Conservation (phyloP, 2,113 vertebrate genomes). For the Forbesichthys papilliferus region DNA sequence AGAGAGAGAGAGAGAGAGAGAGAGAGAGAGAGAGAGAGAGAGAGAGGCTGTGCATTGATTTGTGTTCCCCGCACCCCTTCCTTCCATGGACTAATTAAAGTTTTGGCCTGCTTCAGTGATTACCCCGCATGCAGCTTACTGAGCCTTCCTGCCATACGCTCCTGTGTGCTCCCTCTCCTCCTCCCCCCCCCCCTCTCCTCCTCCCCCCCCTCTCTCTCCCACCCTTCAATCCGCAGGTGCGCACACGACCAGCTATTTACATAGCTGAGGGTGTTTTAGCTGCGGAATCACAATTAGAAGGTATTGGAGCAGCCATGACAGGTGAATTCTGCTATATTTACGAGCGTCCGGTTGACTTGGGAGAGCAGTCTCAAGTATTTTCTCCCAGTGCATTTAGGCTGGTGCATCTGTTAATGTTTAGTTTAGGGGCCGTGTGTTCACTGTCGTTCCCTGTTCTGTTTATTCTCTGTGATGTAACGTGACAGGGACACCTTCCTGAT, state of each 20-base stretch:
- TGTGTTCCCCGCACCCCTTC: slow-evolving; percentile 49
- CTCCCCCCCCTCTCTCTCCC: not conserved
- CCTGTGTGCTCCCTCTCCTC: slow-evolving; percentile 53
- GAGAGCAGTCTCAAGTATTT: slow-evolving; percentile 25
- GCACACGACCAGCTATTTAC: slow-evolving; percentile 65
- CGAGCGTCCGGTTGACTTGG: slow-evolving; percentile 38
- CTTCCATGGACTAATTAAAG: slow-evolving; percentile 76
- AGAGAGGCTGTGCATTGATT: slow-evolving; percentile 71
- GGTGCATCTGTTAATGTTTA: not conserved
- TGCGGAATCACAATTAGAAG: slow-evolving; percentile 67
- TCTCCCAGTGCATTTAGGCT: slow-evolving; percentile 6
- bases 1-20: slow-evolving; percentile 33
- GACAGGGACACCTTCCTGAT: no score
- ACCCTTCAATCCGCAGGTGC: slow-evolving; percentile 44
- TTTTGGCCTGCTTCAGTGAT: slow-evolving; percentile 78
- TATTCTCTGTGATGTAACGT: not conserved
- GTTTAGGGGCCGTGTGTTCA: not conserved
- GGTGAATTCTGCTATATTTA: slow-evolving; percentile 39
- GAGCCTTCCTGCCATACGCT: slow-evolving; percentile 66
- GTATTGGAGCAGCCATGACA: slow-evolving; percentile 12
- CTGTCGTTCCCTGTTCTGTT: slow-evolving; percentile 6
- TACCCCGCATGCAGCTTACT: slow-evolving; percentile 71
- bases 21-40: slow-evolving; percentile 26
- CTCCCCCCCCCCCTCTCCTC: not conserved
- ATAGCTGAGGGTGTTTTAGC: slow-evolving; percentile 64